Base-by-base conservation (phyloP, 2,113 vertebrate species). In the Megatriorchis doriae region DNA sequence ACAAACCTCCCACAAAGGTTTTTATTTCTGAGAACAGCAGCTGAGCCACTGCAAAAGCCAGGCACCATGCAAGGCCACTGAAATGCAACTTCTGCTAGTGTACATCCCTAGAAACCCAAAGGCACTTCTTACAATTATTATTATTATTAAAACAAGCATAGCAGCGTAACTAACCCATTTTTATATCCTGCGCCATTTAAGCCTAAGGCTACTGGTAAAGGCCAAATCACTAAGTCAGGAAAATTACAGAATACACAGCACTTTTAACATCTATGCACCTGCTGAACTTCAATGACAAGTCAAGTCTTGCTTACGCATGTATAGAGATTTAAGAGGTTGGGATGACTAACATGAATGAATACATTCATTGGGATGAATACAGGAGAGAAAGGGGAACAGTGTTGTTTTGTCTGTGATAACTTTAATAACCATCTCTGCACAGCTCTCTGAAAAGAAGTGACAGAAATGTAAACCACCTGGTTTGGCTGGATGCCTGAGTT, bases 401-500 rank as follows among this genome's bases (percentile, higher is more conserved):
- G 50, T 63, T 86, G 25, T 90, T 96, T 83, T 61, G 65, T 53
- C 91, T 87, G 61, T 62, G 74, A 80, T 75, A 94, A 63, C 52
- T 94, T 96, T 68, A 93, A 96, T 62, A 93, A 94, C 85, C 94
- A 62, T 16, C 66, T 72, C 56, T 45, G 83, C 50, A 63, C 70
- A 67, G 48, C 90, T 75, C 40, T 55, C 81, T 68, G 32, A 89
- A 95, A 89, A 94, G 65, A 52, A 91, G 90, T 9, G 9, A 68
- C 62, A 93, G 95, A 95, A 92, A 94, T 67, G 67, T 52, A 88
- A 93, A 86, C 82, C 94, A 91, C 81, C 93, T 94, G 88, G 70
- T 91, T 65, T 95, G 90, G 96, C 90, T 53, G 84, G 87, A 89
- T 61, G 93, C 79, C 90, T 92, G 65, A 20, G 6, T 36, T 38